A percentile compares a stretch with the other conserved stretches of the same genome.
phyloP scores from a whole-genome alignment of 2,113 vertebrate genomes.

The Coturnix japonica region DNA sequence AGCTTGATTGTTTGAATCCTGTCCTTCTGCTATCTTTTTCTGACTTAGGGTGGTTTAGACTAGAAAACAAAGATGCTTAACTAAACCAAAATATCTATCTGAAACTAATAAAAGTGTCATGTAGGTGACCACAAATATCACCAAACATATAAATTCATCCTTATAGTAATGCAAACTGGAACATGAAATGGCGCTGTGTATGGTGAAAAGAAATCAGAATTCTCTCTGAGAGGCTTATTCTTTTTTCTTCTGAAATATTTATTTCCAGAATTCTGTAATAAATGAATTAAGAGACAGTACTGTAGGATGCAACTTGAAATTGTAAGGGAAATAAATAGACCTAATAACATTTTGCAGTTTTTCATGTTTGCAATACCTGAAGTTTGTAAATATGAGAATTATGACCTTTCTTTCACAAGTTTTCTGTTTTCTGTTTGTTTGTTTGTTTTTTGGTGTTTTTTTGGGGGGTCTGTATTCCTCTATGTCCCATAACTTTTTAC shows the following conservation, averaged over 20 bases:
- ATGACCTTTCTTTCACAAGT: neutral
- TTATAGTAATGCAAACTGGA: neutral
- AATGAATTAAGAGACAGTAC: neutral
- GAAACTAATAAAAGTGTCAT: neutral
- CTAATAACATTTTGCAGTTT: neutral
- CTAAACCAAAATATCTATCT: neutral
- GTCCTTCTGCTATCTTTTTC: neutral
- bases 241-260: neutral
- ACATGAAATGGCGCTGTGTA: neutral
- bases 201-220: neutral
- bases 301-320: neutral
- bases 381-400: neutral
- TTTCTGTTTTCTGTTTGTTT: neutral
- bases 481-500: neutral
- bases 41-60: neutral
- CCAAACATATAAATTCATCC: neutral
- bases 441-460: neutral
- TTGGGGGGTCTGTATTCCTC: neutral
- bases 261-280: neutral
- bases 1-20: neutral
- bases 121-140: neutral
- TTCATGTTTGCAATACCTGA: neutral
- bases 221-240: neutral
- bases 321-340: neutral
- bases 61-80: neutral